These are phyloP conservation scores for Melikaiella ostensackeni DNA, from an alignment of 2,888 invertebrate species.

Conservation along the genomic window DNA sequence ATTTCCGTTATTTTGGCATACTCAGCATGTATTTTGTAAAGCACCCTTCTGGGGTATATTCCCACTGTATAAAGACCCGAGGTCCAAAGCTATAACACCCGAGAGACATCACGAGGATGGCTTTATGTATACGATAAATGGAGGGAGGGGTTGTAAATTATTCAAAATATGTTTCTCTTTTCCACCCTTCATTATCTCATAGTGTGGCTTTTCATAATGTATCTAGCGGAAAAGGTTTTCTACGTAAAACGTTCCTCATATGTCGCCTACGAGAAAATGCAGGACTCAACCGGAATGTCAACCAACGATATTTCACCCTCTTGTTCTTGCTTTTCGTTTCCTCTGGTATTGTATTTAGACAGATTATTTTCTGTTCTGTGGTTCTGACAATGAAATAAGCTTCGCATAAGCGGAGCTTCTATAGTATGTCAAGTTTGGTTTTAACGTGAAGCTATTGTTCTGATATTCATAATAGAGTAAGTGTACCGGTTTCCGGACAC, in stretches of 20 bases:
- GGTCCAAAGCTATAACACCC: background rate
- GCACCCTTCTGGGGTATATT: conserved; percentile 23
- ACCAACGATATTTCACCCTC: background rate
- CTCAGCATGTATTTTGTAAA: conserved; percentile 30
- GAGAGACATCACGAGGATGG: background rate
- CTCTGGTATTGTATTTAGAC: background rate
- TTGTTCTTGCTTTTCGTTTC: background rate
- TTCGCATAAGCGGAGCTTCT: background rate
- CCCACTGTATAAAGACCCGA: background rate
- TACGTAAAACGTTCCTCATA: background rate
- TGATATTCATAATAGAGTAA: background rate
- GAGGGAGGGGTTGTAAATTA: background rate
- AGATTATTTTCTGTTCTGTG: background rate
- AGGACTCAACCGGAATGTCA: background rate
- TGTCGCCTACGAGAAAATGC: background rate
- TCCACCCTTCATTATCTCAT: background rate
- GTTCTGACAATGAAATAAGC: background rate
- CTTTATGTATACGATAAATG: background rate
- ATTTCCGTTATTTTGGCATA: background rate
- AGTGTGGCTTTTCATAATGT: conserved; percentile 7
- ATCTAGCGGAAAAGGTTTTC: background rate
- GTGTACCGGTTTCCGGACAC: too few relatives aligned
- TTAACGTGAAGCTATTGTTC: background rate
- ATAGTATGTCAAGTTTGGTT: background rate
- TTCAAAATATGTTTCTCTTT: conserved; percentile 5